A percentile compares a stretch with the other conserved stretches of the same genome.
Evolutionary conservation across 2,113 vertebrate species (phyloP).

Genomic region (Dicentrarchus labrax): DNA sequence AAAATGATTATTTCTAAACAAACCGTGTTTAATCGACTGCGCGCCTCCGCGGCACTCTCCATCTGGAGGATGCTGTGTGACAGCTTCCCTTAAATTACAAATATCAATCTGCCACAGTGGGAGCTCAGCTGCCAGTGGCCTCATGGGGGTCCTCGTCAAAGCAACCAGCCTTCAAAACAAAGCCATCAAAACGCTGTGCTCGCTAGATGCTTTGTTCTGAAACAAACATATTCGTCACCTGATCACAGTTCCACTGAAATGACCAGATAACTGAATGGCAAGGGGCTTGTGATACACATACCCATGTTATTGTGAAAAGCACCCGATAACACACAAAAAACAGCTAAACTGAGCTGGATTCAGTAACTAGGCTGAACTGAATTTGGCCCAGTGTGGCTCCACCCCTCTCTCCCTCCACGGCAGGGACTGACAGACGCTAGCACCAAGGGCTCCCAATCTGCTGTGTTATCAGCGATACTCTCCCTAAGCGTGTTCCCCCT

Average conservation of each 20-base stretch:
- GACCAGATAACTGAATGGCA: slow-evolving; percentile 11
- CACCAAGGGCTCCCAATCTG: slow-evolving; percentile 81
- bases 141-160: slow-evolving; percentile 79
- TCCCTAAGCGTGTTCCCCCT: slow-evolving; percentile 69
- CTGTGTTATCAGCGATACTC: slow-evolving; percentile 69
- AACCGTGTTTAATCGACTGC: slow-evolving; percentile 81
- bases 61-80: slow-evolving; percentile 81
- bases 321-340: not conserved
- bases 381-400: slow-evolving; percentile 51
- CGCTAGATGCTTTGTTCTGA: slow-evolving; percentile 21
- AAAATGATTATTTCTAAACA: slow-evolving; percentile 83
- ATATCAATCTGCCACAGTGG: slow-evolving; percentile 84
- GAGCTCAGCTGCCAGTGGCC: slow-evolving; percentile 79
- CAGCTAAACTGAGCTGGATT: slow-evolving; percentile 9
- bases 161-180: slow-evolving; percentile 75
- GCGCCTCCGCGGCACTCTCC: slow-evolving; percentile 75
- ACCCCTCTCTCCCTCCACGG: slow-evolving; percentile 52
- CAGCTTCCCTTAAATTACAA: slow-evolving; percentile 84
- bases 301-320: not conserved
- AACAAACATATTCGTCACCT: slow-evolving; percentile 32
- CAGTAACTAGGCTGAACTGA: slow-evolving; percentile 28
- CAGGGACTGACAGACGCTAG: slow-evolving; percentile 69
- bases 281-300: not conserved
- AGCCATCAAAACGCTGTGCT: slow-evolving; percentile 68
- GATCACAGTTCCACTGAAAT: slow-evolving; percentile 36